These are phyloP conservation scores for Neogale vison DNA, from an alignment of 2,113 vertebrate genomes.

Conservation along the genomic window DNA sequence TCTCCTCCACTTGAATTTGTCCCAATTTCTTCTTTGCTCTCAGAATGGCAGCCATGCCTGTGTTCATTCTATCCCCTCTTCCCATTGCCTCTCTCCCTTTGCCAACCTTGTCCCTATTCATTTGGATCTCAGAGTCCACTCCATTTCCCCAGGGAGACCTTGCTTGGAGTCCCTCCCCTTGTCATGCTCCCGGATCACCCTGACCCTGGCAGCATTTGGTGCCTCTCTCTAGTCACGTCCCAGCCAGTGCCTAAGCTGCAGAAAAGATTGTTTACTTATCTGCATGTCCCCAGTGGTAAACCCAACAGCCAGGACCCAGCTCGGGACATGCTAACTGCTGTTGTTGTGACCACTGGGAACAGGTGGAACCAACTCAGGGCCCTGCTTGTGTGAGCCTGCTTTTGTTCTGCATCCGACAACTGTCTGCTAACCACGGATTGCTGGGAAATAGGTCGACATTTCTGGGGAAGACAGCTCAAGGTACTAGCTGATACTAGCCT, in stretches of 20 bases:
- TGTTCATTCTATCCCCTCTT: not conserved
- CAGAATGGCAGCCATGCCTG: accelerated
- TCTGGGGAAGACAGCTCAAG: not conserved
- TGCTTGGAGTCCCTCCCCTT: accelerated
- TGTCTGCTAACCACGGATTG: accelerated
- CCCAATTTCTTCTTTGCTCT: accelerated
- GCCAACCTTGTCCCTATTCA: not conserved
- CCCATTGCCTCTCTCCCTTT: not conserved
- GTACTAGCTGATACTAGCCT: not conserved
- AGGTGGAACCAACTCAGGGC: not conserved
- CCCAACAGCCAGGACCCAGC: not conserved
- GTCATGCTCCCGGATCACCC: not conserved
- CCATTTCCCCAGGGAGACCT: not conserved
- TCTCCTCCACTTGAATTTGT: not conserved
- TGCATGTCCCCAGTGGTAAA: not conserved
- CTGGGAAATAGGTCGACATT: not conserved
- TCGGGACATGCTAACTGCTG: not conserved
- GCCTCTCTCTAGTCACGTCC: not conserved
- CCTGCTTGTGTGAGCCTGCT: too few species aligned
- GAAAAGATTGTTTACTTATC: not conserved
- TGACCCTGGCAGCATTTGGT: not conserved
- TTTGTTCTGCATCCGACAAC: not conserved
- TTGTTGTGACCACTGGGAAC: not conserved
- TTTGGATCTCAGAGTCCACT: not conserved
- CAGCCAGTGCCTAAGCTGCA: not conserved